Base-by-base conservation (phyloP, 2,888 invertebrate species). In the Folsomia candida region DNA sequence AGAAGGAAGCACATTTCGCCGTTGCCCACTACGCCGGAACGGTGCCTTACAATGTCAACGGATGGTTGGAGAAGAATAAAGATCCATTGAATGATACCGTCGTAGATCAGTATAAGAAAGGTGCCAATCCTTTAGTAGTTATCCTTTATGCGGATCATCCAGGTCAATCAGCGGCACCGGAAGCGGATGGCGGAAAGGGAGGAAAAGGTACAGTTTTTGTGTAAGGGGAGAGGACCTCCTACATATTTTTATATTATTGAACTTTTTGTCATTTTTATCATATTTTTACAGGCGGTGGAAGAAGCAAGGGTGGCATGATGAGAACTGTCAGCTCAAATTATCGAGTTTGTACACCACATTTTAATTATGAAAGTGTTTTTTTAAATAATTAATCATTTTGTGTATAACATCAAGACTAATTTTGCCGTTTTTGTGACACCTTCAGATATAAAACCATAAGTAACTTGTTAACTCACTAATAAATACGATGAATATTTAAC, bases 21-120 rank as follows among this genome's bases (percentile, higher is more conserved):
- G 64, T 69, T 20, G 57, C 59, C 26, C 69, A 69, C 64, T 69
- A 69, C 29, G 69, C 69, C 26, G 69, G 69, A 11, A 69, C 69
- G 67, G 71, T 71, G 18, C 58, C 71, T 11, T 71, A 71, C 67
- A 71, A 67, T 47, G 67, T 71, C 51, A 68, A 62, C 14, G 61
- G 61, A 25, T 71, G 71, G 71, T 81, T 87, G 76, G 86, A 87
- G 81, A 87, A 87, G 84, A 87, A 87, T 83, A 87, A 87, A 83
- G 87, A 87, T 83, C 87, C 87, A 22, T 82, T 87, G 76, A 87
- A 87, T 81, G 86, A 87, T 81, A 85, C 85, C 61, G 85, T 86
- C 57, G 85, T 86, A 26, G 82, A 83, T 51, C 82, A 84, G 71
- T 82, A 85, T 79, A 83, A 84, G 80, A 82, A 81, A 69, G 77